Evolutionary conservation across 2,888 invertebrate species (phyloP).

Genomic region (Dyspetes luteomarginatus): DNA sequence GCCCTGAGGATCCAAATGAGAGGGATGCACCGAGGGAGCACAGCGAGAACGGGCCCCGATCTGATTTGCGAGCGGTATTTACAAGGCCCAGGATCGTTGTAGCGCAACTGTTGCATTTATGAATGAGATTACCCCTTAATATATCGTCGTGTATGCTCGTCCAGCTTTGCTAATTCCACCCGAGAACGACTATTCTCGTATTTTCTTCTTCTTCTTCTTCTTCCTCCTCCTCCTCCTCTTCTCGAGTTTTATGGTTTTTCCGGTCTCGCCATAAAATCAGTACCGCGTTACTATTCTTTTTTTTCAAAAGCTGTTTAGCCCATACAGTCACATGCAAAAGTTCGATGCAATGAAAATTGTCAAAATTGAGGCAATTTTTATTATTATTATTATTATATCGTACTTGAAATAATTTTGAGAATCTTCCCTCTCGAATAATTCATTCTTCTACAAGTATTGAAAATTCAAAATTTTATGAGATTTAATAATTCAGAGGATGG

Average conservation of each 20-base stretch:
- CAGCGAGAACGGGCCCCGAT: conserved; percentile 56
- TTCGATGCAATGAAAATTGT: background rate
- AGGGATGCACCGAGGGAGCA: conserved; percentile 19
- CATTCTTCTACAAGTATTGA: too few relatives aligned
- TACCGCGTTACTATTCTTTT: conserved; percentile 53
- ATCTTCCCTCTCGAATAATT: too few relatives aligned
- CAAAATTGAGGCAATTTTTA: background rate
- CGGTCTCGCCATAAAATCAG: conserved; percentile 55
- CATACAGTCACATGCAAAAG: background rate
- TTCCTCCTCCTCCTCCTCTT: conserved; percentile 14
- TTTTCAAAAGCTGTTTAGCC: conserved; percentile 10
- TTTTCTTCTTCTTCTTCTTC: background rate
- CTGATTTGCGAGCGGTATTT: conserved; percentile 69
- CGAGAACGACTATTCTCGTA: conserved; percentile 52
- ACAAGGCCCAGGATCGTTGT: conserved; percentile 68
- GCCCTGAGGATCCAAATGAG: conserved; percentile 38
- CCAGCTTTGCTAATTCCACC: conserved; percentile 65
- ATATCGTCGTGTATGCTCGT: conserved; percentile 70
- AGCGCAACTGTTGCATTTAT: conserved; percentile 76
- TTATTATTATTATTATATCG: background rate
- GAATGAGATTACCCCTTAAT: conserved; percentile 76
- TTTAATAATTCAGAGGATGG: too few relatives aligned
- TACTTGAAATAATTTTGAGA: background rate
- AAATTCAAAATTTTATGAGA: too few relatives aligned
- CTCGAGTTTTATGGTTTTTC: conserved; percentile 1